Conservation (phyloP, 2,888 invertebrate species). For the Lasius platythorax region DNA sequence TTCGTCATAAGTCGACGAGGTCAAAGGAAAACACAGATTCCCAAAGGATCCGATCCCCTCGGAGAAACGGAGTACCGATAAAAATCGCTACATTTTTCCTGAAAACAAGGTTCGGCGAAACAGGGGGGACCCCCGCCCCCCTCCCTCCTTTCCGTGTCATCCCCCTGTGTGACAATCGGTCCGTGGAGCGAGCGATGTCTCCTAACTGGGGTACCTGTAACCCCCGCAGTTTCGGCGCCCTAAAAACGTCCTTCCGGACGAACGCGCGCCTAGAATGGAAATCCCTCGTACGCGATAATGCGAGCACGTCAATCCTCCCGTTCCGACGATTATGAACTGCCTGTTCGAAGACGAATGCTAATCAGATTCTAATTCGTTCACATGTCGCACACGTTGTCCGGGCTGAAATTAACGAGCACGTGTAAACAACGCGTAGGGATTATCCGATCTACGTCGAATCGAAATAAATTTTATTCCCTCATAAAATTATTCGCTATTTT, state of each 20-base stretch:
- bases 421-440: slow-evolving; percentile 7
- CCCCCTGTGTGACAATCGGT: slow-evolving; percentile 46
- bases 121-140: neutral
- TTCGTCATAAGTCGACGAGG: slow-evolving; percentile 24
- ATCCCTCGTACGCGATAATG: slow-evolving; percentile 67
- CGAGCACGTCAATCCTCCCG: slow-evolving; percentile 62
- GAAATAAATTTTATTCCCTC: neutral
- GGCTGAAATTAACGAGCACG: slow-evolving; percentile 1
- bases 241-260: slow-evolving; percentile 81
- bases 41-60: slow-evolving; percentile 42
- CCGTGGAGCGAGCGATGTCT: slow-evolving; percentile 33
- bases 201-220: slow-evolving; percentile 66
- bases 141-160: slow-evolving; percentile 32
- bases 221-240: slow-evolving; percentile 70
- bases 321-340: slow-evolving; percentile 69
- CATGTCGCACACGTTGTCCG: slow-evolving; percentile 19
- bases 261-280: slow-evolving; percentile 82
- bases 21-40: slow-evolving; percentile 46
- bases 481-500: neutral
- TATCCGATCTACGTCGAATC: neutral
- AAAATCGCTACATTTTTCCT: slow-evolving; percentile 63
- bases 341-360: slow-evolving; percentile 72
- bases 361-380: slow-evolving; percentile 76
- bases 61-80: slow-evolving; percentile 44
- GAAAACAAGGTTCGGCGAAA: slow-evolving; percentile 49